phyloP scores from a whole-genome alignment of 1,140 invertebrate genomes.

The Drosophila seguyi region DNA sequence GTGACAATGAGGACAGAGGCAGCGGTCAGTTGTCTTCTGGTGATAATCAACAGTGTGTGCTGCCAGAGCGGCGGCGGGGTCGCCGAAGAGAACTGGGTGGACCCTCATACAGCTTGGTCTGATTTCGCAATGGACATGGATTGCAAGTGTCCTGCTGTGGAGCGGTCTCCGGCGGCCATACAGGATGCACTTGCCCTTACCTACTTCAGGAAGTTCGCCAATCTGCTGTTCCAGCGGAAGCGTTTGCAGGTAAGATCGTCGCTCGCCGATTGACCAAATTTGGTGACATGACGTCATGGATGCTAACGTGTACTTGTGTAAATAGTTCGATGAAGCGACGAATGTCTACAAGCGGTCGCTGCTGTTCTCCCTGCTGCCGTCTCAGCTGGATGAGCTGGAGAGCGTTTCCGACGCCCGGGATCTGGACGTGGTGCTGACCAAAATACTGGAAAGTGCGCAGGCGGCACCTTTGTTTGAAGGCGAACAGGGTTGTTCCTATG shows the following conservation, averaged over 20 bases:
- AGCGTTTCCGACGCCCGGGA: conserved; percentile 62
- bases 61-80: conserved; percentile 32
- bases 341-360: conserved; percentile 56
- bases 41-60: conserved; percentile 56
- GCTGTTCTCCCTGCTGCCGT: conserved; percentile 55
- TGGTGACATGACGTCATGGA: conserved; percentile 61
- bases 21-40: conserved; percentile 44
- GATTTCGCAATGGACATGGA: conserved; percentile 30
- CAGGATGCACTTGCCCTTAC: conserved; percentile 61
- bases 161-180: conserved; percentile 23
- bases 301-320: conserved; percentile 10
- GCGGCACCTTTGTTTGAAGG: conserved; percentile 29
- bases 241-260: conserved; percentile 54
- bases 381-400: conserved; percentile 61
- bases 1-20: conserved; percentile 43
- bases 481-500: conserved; percentile 26
- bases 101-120: conserved; percentile 63
- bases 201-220: conserved; percentile 75
- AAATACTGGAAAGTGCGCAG: conserved; percentile 54
- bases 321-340: conserved; percentile 50
- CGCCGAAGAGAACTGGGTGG: conserved; percentile 55
- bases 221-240: conserved; percentile 59
- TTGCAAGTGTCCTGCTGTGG: conserved; percentile 31
- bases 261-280: neutral
- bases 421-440: conserved; percentile 62